These are phyloP conservation scores for Parauchenoglanis ngamensis DNA, from an alignment of 2,797 vertebrate genomes.

Conservation along the genomic window DNA sequence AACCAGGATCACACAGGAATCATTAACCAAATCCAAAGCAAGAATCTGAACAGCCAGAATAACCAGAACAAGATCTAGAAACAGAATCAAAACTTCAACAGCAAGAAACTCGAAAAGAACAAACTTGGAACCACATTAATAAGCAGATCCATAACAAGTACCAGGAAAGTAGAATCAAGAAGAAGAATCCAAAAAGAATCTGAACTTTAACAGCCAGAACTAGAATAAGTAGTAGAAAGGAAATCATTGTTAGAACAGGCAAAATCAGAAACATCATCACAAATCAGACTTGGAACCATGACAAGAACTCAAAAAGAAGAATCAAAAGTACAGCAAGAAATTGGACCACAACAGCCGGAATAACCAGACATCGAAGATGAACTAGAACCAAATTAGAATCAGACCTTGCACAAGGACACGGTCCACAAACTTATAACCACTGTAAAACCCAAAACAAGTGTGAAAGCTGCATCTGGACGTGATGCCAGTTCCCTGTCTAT, in stretches of 20 bases:
- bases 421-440: not conserved
- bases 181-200: not conserved
- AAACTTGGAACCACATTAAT: not conserved
- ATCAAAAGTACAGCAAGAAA: not conserved
- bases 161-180: not conserved
- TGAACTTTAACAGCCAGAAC: not conserved
- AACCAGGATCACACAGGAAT: not conserved
- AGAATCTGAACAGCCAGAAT: not conserved
- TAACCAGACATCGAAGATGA: not conserved
- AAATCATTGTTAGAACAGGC: not conserved
- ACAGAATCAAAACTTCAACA: not conserved
- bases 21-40: not conserved
- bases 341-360: not conserved
- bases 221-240: no score
- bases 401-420: not conserved
- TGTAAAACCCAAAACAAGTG: not conserved
- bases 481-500: slow-evolving; percentile 3
- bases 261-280: not conserved
- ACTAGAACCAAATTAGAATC: not conserved
- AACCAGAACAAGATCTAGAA: not conserved
- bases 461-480: slow-evolving; percentile 8
- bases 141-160: not conserved
- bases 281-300: not conserved
- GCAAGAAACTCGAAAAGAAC: not conserved
- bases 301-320: not conserved